Percentiles rank a stretch among this genome's conserved stretches.
Conservation (phyloP, 2,113 vertebrate genomes). For the Holacanthus passer region DNA sequence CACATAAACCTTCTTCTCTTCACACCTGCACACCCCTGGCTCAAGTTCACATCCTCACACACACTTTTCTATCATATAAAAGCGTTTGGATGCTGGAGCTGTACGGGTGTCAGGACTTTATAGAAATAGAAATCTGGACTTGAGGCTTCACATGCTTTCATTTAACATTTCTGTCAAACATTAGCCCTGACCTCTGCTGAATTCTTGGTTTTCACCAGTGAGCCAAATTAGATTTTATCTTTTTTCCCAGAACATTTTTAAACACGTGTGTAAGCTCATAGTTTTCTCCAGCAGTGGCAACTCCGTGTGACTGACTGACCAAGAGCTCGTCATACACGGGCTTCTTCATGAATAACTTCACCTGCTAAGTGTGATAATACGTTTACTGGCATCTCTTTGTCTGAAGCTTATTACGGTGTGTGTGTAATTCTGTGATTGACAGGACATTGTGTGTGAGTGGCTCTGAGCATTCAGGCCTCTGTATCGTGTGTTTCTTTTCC, state of each 20-base stretch:
- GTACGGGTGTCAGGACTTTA: background rate
- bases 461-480: background rate
- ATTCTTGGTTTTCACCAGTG: conserved; percentile 12
- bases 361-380: background rate
- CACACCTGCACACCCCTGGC: background rate
- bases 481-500: conserved; percentile 42
- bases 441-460: conserved; percentile 19
- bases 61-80: background rate
- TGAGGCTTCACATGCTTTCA: conserved; percentile 17
- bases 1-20: background rate
- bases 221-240: conserved; percentile 14
- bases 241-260: conserved; percentile 17
- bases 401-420: background rate
- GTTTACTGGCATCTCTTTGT: no score
- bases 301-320: background rate
- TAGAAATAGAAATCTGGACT: background rate
- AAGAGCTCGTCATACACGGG: background rate
- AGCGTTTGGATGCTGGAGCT: background rate
- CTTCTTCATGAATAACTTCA: background rate
- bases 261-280: background rate
- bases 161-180: conserved; percentile 8
- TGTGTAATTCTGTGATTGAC: conserved; percentile 3
- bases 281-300: background rate
- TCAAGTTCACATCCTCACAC: background rate
- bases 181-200: background rate